Percentiles rank a stretch among this genome's conserved stretches.
Evolutionary conservation across 2,797 vertebrate species (phyloP).

Genomic region (Anniella stebbinsi): DNA sequence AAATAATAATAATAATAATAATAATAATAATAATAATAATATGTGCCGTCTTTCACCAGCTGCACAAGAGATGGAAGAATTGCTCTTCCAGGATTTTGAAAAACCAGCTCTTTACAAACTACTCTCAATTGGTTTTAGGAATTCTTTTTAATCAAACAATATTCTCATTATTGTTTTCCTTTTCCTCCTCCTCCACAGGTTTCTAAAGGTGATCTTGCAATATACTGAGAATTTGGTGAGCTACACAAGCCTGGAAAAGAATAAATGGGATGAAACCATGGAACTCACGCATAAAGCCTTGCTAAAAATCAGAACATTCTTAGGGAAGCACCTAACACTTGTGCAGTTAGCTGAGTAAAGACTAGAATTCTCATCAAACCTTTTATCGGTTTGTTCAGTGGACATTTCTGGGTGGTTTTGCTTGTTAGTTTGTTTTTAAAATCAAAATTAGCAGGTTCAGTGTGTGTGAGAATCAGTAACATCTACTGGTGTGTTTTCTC

Average conservation of each 20-base stretch:
- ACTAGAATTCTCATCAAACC: not conserved
- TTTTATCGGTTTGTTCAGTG: not conserved
- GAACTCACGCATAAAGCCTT: slow-evolving; percentile 66
- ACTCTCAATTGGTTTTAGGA: not conserved
- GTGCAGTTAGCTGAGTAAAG: slow-evolving; percentile 56
- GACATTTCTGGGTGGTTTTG: not conserved
- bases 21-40: no score
- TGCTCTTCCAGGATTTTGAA: not conserved
- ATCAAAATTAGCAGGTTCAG: not conserved
- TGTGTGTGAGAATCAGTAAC: not conserved
- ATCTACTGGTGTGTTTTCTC: not conserved
- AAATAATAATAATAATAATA: no score
- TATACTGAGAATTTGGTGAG: slow-evolving; percentile 79
- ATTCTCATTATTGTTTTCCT: slow-evolving; percentile 36
- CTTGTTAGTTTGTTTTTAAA: not conserved
- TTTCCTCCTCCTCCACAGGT: slow-evolving; percentile 64
- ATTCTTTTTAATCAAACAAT: not conserved
- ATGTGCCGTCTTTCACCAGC: not conserved
- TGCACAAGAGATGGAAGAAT: not conserved
- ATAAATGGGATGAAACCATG: slow-evolving; percentile 77
- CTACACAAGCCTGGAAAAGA: slow-evolving; percentile 74
- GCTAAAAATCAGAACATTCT: slow-evolving; percentile 69
- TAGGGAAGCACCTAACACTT: slow-evolving; percentile 69
- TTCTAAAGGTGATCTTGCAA: slow-evolving; percentile 77
- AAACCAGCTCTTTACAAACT: slow-evolving; percentile 2